Conservation (phyloP, 2,888 invertebrate genomes). For the Aquatica leii region DNA sequence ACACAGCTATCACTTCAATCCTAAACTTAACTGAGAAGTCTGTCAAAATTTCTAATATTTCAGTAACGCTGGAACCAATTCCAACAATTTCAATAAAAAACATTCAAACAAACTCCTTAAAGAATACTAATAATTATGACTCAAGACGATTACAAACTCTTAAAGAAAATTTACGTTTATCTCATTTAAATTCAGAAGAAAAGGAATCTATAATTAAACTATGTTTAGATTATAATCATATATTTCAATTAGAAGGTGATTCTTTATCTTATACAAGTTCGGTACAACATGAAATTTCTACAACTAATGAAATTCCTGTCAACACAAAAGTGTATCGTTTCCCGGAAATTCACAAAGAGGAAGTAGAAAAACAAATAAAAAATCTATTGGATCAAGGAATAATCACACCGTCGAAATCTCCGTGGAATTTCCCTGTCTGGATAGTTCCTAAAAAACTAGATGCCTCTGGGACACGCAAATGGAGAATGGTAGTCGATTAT, state of each 20-base stretch:
- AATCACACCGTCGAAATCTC: slow-evolving; percentile 49
- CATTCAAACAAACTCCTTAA: not conserved
- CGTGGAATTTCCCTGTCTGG: slow-evolving; percentile 53
- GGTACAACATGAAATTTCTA: not conserved
- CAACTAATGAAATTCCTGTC: slow-evolving; percentile 26
- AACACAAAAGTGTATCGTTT: too few species aligned
- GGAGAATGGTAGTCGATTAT: not conserved
- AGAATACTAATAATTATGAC: not conserved
- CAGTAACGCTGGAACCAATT: not conserved
- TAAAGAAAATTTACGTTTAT: not conserved
- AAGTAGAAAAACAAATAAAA: slow-evolving; percentile 1
- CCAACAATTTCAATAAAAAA: not conserved
- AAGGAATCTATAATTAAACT: not conserved
- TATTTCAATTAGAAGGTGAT: slow-evolving; percentile 1
- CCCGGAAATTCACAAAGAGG: not conserved
- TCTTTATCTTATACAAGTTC: not conserved
- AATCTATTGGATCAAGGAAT: slow-evolving; percentile 42
- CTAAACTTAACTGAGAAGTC: not conserved
- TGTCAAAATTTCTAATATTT: not conserved
- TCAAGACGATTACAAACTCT: not conserved
- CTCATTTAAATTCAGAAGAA: not conserved
- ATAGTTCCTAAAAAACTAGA: slow-evolving; percentile 54
- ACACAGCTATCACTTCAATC: not conserved
- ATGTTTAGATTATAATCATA: not conserved
- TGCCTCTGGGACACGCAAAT: slow-evolving; percentile 40